phyloP scores from a whole-genome alignment of 2,113 vertebrate species.

The Oreochromis spilurus region DNA sequence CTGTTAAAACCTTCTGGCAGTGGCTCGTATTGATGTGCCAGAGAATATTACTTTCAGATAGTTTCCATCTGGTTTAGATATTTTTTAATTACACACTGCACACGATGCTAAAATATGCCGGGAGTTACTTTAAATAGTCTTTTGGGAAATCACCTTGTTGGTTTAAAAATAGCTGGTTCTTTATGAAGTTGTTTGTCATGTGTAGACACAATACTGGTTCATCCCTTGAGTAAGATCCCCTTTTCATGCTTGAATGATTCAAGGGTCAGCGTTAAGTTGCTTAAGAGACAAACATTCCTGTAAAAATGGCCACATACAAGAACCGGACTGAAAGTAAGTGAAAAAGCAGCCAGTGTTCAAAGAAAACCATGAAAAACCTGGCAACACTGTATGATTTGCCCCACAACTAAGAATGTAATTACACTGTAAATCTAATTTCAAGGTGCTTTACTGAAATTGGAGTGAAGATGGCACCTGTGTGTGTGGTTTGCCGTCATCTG shows the following conservation, averaged over 20 bases:
- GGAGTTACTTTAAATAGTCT: not conserved
- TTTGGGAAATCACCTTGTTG: not conserved
- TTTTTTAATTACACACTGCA: not conserved
- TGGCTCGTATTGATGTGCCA: not conserved
- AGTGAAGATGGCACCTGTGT: not conserved
- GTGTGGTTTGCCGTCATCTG: accelerated
- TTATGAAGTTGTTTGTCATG: not conserved
- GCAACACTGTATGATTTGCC: not conserved
- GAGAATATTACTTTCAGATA: not conserved
- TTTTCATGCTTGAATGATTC: not conserved
- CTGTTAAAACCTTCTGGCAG: not conserved
- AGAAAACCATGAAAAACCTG: not conserved
- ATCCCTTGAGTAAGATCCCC: not conserved
- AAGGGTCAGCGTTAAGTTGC: not conserved
- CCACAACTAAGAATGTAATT: not conserved
- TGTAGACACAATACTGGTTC: not conserved
- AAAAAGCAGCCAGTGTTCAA: not conserved
- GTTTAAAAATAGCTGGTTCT: not conserved
- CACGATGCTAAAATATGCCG: accelerated
- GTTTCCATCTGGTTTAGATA: not conserved
- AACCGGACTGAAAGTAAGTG: not conserved
- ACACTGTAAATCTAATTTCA: not conserved
- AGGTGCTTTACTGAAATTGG: not conserved
- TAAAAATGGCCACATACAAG: not conserved
- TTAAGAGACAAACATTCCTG: not conserved